These are phyloP conservation scores for Aphis gossypii DNA, from an alignment of 1,140 invertebrate species.

Conservation along the genomic window DNA sequence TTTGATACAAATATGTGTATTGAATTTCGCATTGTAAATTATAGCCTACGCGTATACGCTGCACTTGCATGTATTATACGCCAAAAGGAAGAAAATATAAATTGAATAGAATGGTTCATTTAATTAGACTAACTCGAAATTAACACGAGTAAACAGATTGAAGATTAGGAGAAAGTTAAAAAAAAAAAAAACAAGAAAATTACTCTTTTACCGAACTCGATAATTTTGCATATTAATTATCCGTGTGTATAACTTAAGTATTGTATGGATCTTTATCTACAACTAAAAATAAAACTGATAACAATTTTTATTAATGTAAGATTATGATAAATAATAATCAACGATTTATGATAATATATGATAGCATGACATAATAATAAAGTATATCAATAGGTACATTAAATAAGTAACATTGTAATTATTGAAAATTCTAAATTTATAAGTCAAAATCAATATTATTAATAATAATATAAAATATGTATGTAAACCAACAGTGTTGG, in stretches of 20 bases:
- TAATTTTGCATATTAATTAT: not conserved
- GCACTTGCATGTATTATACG: not conserved
- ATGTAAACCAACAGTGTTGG: not conserved
- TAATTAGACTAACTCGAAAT: conserved; percentile 1
- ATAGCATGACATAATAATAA: no score
- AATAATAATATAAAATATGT: not conserved
- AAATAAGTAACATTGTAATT: not conserved
- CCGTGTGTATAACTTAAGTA: not conserved
- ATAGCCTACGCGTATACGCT: no score
- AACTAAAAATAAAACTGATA: not conserved
- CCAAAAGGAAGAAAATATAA: not conserved
- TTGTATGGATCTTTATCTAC: not conserved
- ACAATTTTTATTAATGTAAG: no score
- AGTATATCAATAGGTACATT: no score
- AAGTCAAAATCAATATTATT: not conserved
- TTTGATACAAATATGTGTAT: not conserved
- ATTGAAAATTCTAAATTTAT: not conserved
- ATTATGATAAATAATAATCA: not conserved
- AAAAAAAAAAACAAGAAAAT: not conserved
- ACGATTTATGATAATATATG: no score
- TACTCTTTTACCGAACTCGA: not conserved
- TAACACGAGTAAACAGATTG: not conserved
- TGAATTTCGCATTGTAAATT: not conserved
- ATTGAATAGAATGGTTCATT: not conserved
- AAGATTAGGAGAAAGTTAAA: conserved; percentile 18